phyloP scores from a whole-genome alignment of 2,888 invertebrate species.

The Monopis laevigella region DNA sequence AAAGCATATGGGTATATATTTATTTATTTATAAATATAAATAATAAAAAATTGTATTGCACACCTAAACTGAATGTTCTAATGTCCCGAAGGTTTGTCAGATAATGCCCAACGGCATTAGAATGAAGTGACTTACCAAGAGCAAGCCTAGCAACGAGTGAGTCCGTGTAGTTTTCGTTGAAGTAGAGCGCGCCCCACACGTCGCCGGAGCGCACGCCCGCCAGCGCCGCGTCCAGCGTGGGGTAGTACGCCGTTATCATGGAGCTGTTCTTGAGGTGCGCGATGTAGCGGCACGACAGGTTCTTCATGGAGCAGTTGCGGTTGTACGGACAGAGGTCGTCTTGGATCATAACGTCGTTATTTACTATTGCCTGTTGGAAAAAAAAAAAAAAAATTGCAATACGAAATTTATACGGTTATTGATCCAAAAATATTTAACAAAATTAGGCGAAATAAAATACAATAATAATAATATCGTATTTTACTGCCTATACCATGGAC shows the following conservation, averaged over 20 bases:
- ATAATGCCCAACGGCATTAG: too few species aligned
- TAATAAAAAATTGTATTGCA: neutral
- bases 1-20: neutral
- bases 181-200: slow-evolving; percentile 90
- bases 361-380: slow-evolving; percentile 52
- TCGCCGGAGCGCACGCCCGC: slow-evolving; percentile 78
- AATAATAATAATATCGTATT: too few species aligned
- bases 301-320: slow-evolving; percentile 74
- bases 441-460: too few species aligned
- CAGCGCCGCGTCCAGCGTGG: slow-evolving; percentile 72
- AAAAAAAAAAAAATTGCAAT: too few species aligned
- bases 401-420: neutral
- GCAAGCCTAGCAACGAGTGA: slow-evolving; percentile 84
- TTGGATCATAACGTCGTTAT: slow-evolving; percentile 47
- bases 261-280: slow-evolving; percentile 76
- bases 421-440: neutral
- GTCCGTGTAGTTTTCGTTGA: slow-evolving; percentile 90
- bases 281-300: slow-evolving; percentile 84
- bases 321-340: slow-evolving; percentile 63
- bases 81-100: too few species aligned
- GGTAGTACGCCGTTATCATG: slow-evolving; percentile 74
- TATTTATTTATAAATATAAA: neutral
- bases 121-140: slow-evolving; percentile 56
- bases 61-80: too few species aligned
- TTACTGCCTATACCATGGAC: too few species aligned